These are phyloP conservation scores for Corbicula japonica DNA, from an alignment of 2,888 invertebrate species.

Conservation along the genomic window DNA sequence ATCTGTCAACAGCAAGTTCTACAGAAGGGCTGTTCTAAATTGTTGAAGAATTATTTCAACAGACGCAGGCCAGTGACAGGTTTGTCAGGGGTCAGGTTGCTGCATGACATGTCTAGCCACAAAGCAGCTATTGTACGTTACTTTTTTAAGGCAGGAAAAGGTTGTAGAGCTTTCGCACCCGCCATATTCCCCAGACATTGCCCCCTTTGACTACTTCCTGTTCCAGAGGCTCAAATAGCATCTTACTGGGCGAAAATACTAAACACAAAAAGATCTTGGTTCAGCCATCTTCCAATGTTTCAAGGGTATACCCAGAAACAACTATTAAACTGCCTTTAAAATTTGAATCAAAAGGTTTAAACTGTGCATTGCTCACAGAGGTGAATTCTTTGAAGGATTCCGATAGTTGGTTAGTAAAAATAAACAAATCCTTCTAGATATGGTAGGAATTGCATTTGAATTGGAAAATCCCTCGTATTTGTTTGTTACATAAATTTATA, in stretches of 20 bases:
- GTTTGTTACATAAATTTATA: no score
- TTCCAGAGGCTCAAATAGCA: conserved; percentile 39
- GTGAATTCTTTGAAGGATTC: no score
- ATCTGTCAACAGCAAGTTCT: conserved; percentile 29
- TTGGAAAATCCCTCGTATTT: no score
- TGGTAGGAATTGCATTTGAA: no score
- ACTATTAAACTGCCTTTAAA: conserved; percentile 11
- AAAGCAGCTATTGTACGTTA: conserved; percentile 40
- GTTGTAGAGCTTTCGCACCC: conserved; percentile 38
- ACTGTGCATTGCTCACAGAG: no score
- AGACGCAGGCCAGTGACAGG: conserved; percentile 24
- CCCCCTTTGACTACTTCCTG: conserved; percentile 45
- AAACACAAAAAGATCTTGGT: conserved; percentile 16
- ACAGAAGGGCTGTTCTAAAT: conserved; percentile 17
- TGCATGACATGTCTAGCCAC: conserved; percentile 38
- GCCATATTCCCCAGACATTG: conserved; percentile 34
- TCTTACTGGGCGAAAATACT: conserved; percentile 29
- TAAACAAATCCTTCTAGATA: no score
- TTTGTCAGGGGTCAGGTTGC: conserved; percentile 20
- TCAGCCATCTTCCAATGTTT: conserved; percentile 11
- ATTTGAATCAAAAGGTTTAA: no score
- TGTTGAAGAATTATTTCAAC: conserved; percentile 20
- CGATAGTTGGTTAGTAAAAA: no score
- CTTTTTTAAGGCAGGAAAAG: conserved; percentile 39
- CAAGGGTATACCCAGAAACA: conserved; percentile 15